These are phyloP conservation scores for Scrobipalpa atriplicella DNA, from an alignment of 2,888 invertebrate genomes.

Conservation along the genomic window DNA sequence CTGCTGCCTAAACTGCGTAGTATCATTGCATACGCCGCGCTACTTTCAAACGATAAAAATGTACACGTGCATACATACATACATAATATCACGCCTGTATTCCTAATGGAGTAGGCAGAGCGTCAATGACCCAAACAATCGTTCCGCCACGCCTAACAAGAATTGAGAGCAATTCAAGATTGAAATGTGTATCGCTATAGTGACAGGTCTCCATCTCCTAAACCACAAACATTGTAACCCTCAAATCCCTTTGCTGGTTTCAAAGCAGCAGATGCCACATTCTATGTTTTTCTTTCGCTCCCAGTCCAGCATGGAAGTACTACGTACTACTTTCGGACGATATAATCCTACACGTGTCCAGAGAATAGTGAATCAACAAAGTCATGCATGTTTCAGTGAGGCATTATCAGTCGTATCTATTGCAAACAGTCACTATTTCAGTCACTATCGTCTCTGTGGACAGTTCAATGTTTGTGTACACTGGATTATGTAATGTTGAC, in stretches of 20 bases:
- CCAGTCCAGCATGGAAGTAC: too few species aligned
- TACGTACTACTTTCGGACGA: constrained; percentile 24
- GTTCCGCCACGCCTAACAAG: too few species aligned
- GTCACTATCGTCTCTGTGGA: not conserved
- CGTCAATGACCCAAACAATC: too few species aligned
- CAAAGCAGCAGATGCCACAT: too few species aligned
- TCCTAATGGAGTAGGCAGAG: too few species aligned
- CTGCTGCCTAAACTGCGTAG: constrained; percentile 9
- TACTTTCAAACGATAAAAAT: constrained; percentile 15
- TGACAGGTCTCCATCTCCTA: too few species aligned
- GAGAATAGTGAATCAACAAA: constrained; percentile 41
- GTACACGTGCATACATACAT: not conserved
- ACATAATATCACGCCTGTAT: too few species aligned
- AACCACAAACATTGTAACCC: too few species aligned
- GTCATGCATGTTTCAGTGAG: constrained; percentile 40
- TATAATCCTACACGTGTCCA: constrained; percentile 46
- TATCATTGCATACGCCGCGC: constrained; percentile 9
- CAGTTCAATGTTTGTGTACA: not conserved
- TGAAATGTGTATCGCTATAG: too few species aligned
- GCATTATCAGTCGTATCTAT: constrained; percentile 36
- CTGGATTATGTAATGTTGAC: not conserved
- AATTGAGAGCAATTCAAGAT: too few species aligned
- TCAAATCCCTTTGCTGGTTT: too few species aligned
- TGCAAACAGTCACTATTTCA: constrained; percentile 30
- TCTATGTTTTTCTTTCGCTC: too few species aligned